Evolutionary conservation across 1,140 invertebrate genomes (phyloP), one percentile per base, ranked within the genome.

Genomic region (Tigriopus japonicus): DNA sequence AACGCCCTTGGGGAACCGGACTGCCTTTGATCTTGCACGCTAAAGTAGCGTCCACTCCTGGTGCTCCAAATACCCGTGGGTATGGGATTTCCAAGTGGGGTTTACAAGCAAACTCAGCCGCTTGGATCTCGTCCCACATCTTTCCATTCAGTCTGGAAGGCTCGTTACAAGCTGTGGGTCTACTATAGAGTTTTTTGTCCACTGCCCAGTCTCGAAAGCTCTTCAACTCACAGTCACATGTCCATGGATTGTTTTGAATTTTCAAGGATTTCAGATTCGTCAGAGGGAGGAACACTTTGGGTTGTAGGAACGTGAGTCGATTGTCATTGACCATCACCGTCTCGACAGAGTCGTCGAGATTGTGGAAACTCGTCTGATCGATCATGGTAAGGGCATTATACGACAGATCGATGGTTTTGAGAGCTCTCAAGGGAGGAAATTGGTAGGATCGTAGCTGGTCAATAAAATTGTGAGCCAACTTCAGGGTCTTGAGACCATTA

Each of bases 241-340:
- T 76, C 88, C 88, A 92, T 14, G 82, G 85, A 68, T 92, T 92
- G n/a, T 83, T 82, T 62, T 87, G 83, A 24, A 91, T 69, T 6
- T 79, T 78, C 1, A 90, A 71, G 0, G 84, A 84, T 70, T 87
- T 87, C 15, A 91, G 69, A 58, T 78, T 78, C 23, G 74, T 70
- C 61, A 85, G 75, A 52, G 78, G 78, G 65, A 79, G 79, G 65
- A 86, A 81, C 14, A 82, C 75, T 40, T 75, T 74, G 53, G 78
- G 77, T 7, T 79, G 79, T 1, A 87, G 68, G 62, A 78, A 49
- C 45, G n/a, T 49, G 5, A 58, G 55, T 14, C n/a, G 13, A 58
- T 58, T 58, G 17, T 58, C 41, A 58, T 58, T 58, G 42, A 58
- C 28, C 14, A 40, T 41, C 15, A 58, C 42, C 2, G 55, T n/a